These are phyloP conservation scores for Xiphias gladius DNA, from an alignment of 2,113 vertebrate species.

Conservation along the genomic window DNA sequence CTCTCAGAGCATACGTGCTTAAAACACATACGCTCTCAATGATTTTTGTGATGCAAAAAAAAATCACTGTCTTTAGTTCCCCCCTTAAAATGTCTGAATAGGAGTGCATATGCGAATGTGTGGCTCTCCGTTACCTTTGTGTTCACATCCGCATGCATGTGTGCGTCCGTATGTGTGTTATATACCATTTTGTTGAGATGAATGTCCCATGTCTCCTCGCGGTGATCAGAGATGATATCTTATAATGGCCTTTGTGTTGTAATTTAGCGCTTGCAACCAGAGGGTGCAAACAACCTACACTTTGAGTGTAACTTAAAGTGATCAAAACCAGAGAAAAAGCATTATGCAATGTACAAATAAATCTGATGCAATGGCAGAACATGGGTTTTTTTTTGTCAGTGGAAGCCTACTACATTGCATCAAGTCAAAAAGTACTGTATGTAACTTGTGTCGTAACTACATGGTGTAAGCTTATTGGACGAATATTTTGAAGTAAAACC, in stretches of 20 bases:
- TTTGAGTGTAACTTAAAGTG: neutral
- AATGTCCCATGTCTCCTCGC: conserved; percentile 51
- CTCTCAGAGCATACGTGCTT: neutral
- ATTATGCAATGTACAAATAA: neutral
- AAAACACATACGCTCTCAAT: neutral
- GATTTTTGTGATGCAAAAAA: neutral
- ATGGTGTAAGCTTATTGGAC: neutral
- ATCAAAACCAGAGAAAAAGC: neutral
- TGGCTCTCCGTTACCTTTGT: neutral
- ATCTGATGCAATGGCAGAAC: neutral
- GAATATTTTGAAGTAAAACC: neutral
- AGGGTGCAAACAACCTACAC: conserved; percentile 41
- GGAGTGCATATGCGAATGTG: neutral
- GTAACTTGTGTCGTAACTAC: neutral
- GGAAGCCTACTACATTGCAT: neutral
- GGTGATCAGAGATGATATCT: conserved; percentile 58
- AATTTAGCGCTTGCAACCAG: conserved; percentile 38
- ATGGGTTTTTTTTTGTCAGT: neutral
- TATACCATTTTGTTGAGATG: conserved; percentile 44
- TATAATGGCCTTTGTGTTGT: conserved; percentile 54
- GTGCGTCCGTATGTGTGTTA: conserved; percentile 1
- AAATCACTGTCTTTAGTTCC: neutral
- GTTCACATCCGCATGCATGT: conserved; percentile 7
- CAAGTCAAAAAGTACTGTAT: neutral
- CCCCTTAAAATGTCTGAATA: neutral